These are phyloP conservation scores for Arothron firmamentum DNA, from an alignment of 2,113 vertebrate species.

Conservation along the genomic window DNA sequence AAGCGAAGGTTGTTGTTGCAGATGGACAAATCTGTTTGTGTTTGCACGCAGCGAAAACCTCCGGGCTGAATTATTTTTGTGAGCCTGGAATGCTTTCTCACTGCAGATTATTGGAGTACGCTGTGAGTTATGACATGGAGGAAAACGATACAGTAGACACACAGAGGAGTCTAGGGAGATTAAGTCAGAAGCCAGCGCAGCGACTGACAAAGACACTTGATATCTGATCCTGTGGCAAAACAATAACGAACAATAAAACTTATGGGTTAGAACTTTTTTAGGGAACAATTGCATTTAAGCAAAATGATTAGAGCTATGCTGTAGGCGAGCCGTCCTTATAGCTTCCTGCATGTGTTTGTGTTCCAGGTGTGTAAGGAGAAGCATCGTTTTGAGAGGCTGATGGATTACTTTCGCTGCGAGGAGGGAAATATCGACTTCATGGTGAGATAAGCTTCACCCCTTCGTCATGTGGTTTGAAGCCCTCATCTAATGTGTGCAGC, in stretches of 20 bases:
- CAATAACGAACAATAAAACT: background rate
- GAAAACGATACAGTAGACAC: constrained; percentile 3
- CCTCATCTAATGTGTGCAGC: background rate
- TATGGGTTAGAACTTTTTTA: background rate
- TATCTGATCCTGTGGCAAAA: background rate
- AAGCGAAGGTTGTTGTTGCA: constrained; percentile 34
- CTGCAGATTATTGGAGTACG: background rate
- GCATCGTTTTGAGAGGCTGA: constrained; percentile 94
- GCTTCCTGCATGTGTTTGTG: background rate
- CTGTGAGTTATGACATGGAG: constrained; percentile 1
- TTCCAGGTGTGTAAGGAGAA: constrained; percentile 92
- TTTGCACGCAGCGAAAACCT: constrained; percentile 11
- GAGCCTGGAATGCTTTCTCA: constrained; percentile 27
- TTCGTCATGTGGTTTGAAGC: background rate
- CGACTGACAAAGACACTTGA: background rate
- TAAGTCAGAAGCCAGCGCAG: background rate
- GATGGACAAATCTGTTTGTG: constrained; percentile 27
- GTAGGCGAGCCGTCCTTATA: no score
- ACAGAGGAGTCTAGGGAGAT: background rate
- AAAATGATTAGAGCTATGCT: no score
- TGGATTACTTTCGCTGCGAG: constrained; percentile 94
- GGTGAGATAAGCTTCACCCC: constrained; percentile 66
- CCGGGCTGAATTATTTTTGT: constrained; percentile 9
- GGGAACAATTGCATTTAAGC: background rate
- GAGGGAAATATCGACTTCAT: constrained; percentile 98